These are phyloP conservation scores for Azemiops feae DNA, from an alignment of 2,113 vertebrate species.

Conservation along the genomic window DNA sequence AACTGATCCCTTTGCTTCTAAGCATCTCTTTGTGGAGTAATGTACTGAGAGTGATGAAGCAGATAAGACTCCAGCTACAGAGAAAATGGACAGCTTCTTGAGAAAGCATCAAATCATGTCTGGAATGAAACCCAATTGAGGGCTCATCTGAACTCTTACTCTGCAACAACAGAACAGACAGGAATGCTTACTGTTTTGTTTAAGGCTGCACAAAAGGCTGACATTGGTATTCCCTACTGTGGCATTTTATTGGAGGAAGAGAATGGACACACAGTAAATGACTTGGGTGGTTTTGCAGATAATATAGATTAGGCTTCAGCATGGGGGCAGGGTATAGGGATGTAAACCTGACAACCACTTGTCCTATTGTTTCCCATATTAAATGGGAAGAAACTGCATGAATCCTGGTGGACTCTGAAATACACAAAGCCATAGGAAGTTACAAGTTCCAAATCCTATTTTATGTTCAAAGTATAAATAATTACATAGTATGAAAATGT, in stretches of 20 bases:
- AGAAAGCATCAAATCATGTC: background rate
- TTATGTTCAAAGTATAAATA: background rate
- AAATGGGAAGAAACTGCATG: background rate
- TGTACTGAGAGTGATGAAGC: background rate
- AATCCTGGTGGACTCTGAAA: background rate
- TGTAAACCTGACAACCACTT: background rate
- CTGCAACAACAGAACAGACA: background rate
- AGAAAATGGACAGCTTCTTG: background rate
- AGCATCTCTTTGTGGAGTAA: background rate
- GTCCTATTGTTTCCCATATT: background rate
- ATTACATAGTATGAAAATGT: background rate
- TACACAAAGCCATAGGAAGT: background rate
- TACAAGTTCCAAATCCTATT: background rate
- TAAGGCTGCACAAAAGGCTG: background rate
- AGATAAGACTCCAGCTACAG: background rate
- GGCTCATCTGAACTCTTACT: background rate
- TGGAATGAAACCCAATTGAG: background rate
- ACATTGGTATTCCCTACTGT: background rate
- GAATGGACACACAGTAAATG: background rate
- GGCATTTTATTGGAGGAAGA: background rate
- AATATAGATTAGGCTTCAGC: background rate
- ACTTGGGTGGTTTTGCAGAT: background rate
- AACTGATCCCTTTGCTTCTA: background rate
- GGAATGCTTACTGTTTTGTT: background rate
- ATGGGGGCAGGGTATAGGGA: background rate